Conservation (phyloP, 2,113 vertebrate species). For the Gymnocephalus cernua region DNA sequence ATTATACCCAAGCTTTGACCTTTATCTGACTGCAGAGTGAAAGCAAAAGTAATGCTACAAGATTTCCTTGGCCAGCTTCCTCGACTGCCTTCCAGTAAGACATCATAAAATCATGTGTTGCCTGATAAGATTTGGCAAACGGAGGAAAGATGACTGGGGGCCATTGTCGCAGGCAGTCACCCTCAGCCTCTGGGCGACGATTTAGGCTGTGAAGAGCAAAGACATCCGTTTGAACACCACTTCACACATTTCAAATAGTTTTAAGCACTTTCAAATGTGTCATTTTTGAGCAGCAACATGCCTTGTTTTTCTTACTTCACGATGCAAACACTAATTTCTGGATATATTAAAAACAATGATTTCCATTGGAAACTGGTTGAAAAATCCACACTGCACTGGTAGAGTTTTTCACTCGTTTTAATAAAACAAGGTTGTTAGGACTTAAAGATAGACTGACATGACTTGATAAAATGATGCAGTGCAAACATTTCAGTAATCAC, state of each 20-base stretch:
- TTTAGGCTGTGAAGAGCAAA: conserved; percentile 31
- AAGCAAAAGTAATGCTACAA: conserved; percentile 65
- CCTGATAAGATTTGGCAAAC: conserved; percentile 29
- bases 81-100: conserved; percentile 16
- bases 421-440: too few species aligned
- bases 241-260: not conserved
- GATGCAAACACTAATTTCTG: not conserved
- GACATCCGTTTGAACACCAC: not conserved
- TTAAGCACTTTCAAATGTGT: not conserved
- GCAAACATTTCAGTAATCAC: not conserved
- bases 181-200: conserved; percentile 27
- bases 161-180: not conserved
- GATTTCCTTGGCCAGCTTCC: conserved; percentile 10
- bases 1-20: conserved; percentile 18
- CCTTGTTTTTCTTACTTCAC: not conserved
- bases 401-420: not conserved
- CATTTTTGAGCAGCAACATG: not conserved
- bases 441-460: not conserved
- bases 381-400: not conserved
- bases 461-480: not conserved
- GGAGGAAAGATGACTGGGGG: not conserved
- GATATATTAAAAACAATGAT: not conserved
- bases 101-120: conserved; percentile 28
- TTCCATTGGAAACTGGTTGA: not conserved
- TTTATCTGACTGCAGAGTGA: conserved; percentile 40